phyloP scores from a whole-genome alignment of 2,797 vertebrate genomes.

The Echeneis naucrates region DNA sequence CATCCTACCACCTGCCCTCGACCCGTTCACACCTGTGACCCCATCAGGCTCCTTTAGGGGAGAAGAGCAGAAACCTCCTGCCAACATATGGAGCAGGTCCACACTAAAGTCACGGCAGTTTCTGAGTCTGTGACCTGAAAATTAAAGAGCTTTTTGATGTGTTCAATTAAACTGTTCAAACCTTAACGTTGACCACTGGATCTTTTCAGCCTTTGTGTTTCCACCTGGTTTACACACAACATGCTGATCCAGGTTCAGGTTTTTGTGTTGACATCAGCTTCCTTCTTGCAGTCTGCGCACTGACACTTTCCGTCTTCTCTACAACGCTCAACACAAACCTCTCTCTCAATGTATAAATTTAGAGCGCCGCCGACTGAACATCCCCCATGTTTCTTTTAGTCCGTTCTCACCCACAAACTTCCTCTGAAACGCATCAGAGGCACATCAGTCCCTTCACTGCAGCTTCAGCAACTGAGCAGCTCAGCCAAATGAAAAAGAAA shows the following conservation, averaged over 20 bases:
- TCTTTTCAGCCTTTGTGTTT: neutral
- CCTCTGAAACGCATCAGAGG: constrained; percentile 34
- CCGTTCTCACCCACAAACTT: constrained; percentile 47
- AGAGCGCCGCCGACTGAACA: neutral
- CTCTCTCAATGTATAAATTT: constrained; percentile 28
- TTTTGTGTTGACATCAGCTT: constrained; percentile 42
- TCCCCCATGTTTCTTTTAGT: constrained; percentile 33
- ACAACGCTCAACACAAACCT: neutral
- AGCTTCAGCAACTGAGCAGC: neutral
- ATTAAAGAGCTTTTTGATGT: too few species aligned
- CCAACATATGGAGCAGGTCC: too few species aligned
- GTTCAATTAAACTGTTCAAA: neutral
- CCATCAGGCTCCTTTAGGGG: too few species aligned
- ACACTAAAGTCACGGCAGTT: neutral
- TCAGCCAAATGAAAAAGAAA: too few species aligned
- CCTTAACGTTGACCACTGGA: neutral
- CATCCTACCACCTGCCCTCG: too few species aligned
- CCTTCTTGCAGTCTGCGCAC: constrained; percentile 52
- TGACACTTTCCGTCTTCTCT: constrained; percentile 50
- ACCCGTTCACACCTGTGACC: too few species aligned
- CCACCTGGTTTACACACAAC: neutral
- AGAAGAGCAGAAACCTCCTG: too few species aligned
- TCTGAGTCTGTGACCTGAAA: neutral
- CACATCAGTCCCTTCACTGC: constrained; percentile 17
- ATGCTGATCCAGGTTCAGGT: neutral